A percentile compares a stretch with the other conserved stretches of the same genome.
phyloP scores from a whole-genome alignment of 64 coral and sea anemone genomes.

The Montipora cactus region DNA sequence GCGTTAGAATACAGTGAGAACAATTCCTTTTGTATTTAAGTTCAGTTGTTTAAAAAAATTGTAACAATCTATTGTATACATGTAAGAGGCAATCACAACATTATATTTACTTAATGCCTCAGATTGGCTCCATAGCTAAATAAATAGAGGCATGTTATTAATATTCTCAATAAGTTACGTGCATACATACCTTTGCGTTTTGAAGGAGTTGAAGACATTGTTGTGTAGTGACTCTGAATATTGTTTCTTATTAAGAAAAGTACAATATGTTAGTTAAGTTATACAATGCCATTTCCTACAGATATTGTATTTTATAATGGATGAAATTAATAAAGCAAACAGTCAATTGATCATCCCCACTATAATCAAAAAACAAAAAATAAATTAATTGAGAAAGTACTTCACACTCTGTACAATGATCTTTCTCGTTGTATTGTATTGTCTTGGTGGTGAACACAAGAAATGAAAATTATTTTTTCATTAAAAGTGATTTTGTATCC shows the following conservation, averaged over 20 bases:
- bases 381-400: too few species aligned
- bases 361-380: too few species aligned
- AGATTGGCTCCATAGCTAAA: background rate
- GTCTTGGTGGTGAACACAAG: background rate
- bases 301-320: background rate
- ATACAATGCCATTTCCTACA: background rate
- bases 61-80: background rate
- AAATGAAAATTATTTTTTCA: background rate
- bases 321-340: too few species aligned
- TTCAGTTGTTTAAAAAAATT: background rate
- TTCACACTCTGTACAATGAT: background rate
- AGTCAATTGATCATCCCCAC: too few species aligned
- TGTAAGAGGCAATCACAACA: background rate
- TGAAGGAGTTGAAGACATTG: background rate
- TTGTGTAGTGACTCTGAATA: background rate
- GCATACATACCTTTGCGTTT: background rate
- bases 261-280: background rate
- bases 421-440: background rate
- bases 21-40: background rate
- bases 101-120: background rate
- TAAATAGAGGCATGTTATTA: background rate
- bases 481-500: background rate
- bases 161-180: background rate
- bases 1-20: background rate
- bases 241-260: background rate